Evolutionary conservation across 2,888 invertebrate species (phyloP), one percentile per base, ranked within the genome.

Genomic region (Tiliacea aurago): DNA sequence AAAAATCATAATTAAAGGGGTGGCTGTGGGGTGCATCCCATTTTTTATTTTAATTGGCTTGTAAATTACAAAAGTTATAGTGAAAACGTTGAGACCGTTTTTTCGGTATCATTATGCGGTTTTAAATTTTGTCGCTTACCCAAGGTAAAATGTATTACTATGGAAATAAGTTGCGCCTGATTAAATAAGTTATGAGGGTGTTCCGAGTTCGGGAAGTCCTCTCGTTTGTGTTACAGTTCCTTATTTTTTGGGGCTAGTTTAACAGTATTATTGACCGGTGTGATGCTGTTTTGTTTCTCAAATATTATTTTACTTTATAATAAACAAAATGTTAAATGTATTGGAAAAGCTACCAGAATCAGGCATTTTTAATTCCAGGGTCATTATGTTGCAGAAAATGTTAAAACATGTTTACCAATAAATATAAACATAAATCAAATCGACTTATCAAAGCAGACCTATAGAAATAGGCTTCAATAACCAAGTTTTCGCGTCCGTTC

Each of bases 21-120:
- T 93, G 95, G 93, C 84, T 86, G 87, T 83, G 90, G 93, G 94
- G 91, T 92, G 94, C 92, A 92, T 92, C 93, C 93, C 95, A 95
- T 95, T 95, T 95, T 95, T 95, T 95, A 95, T 93, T 94, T 95
- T 95, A 95, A 95, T 95, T 95, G 95, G 93, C 95, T 94, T 95
- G 95, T 95, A 95, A 95, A 95, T 95, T 95, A 93, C 92, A 91
- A 93, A 95, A 95, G 93, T 94, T 95, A 93, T 94, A 94, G 94
- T 93, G 91, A 91, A 91, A 93, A 92, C 89, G 91, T 89, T 89
- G 91, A 86, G 89, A 88, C 87, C 83, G 86, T 90, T 91, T 92
- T 91, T 91, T 92, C 87, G 87, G 87, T 88, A 83, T 88, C 89
- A 89, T 91, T 90, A 90, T 89, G 87, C 85, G 86, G 86, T 87